Evolutionary conservation across 2,888 invertebrate genomes (phyloP).

Genomic region (Drosophila emarginata): DNA sequence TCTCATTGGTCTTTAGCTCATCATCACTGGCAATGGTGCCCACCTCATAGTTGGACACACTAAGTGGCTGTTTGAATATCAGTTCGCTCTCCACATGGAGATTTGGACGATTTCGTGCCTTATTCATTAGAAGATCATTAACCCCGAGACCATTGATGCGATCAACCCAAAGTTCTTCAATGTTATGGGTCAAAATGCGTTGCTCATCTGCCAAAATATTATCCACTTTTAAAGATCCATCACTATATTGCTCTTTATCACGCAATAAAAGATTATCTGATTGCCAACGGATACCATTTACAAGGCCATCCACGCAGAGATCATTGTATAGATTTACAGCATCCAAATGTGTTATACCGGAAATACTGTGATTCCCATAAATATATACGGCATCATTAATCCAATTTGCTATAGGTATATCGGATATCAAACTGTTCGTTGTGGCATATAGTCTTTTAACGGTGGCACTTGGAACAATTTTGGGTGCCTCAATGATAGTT

Average conservation of each 20-base stretch:
- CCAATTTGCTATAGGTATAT: conserved; percentile 83
- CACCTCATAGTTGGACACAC: conserved; percentile 64
- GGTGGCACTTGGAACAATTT: conserved; percentile 67
- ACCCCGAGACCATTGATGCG: conserved; percentile 79
- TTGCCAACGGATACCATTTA: conserved; percentile 82
- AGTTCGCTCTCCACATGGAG: conserved; percentile 71
- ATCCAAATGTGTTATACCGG: conserved; percentile 81
- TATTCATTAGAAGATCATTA: conserved; percentile 56
- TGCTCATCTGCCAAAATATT: conserved; percentile 55
- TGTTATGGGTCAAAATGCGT: conserved; percentile 71
- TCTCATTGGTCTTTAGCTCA: conserved; percentile 1
- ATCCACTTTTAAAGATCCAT: conserved; percentile 67
- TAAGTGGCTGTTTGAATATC: conserved; percentile 67
- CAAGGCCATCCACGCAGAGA: conserved; percentile 71
- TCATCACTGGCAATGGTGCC: conserved; percentile 5
- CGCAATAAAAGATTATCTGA: conserved; percentile 80
- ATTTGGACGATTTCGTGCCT: conserved; percentile 62
- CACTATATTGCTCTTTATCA: conserved; percentile 67
- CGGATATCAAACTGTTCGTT: conserved; percentile 79
- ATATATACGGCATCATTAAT: conserved; percentile 82
- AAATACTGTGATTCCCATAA: conserved; percentile 81
- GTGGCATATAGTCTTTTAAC: conserved; percentile 80
- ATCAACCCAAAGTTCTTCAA: conserved; percentile 70
- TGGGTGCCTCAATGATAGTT: conserved; percentile 75
- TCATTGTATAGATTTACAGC: conserved; percentile 75